Evolutionary conservation across 2,113 vertebrate genomes (phyloP).

Genomic region (Thoracochromis brauschi): DNA sequence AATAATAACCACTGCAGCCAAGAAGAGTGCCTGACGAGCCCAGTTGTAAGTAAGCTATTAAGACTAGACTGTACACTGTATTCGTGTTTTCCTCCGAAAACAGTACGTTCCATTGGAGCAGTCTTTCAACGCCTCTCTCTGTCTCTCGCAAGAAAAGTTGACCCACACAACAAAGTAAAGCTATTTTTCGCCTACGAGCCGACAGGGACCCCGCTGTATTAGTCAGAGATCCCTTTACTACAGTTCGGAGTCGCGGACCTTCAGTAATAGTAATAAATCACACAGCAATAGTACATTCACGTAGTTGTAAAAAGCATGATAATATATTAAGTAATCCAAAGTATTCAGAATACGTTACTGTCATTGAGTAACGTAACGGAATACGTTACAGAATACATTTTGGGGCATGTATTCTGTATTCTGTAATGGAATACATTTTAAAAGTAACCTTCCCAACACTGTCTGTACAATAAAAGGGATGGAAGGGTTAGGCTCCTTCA

Average conservation of each 20-base stretch:
- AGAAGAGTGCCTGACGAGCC: too few relatives aligned
- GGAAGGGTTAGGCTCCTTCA: neutral
- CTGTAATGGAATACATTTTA: neutral
- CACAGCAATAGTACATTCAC: neutral
- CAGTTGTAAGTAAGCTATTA: too few relatives aligned
- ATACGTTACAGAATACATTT: neutral
- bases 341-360: neutral
- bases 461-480: neutral
- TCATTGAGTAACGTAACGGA: neutral
- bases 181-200: neutral
- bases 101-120: neutral
- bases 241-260: accelerated
- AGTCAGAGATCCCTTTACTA: accelerated
- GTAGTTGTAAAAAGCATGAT: neutral
- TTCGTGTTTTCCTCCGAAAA: neutral
- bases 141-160: neutral
- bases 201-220: accelerated
- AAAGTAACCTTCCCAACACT: neutral
- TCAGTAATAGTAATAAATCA: neutral
- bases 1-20: too few relatives aligned
- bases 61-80: accelerated
- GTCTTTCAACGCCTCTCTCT: neutral
- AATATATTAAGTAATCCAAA: neutral
- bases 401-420: neutral
- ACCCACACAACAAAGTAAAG: neutral